phyloP scores from a whole-genome alignment of 2,797 vertebrate species.

The Botia almorhae region DNA sequence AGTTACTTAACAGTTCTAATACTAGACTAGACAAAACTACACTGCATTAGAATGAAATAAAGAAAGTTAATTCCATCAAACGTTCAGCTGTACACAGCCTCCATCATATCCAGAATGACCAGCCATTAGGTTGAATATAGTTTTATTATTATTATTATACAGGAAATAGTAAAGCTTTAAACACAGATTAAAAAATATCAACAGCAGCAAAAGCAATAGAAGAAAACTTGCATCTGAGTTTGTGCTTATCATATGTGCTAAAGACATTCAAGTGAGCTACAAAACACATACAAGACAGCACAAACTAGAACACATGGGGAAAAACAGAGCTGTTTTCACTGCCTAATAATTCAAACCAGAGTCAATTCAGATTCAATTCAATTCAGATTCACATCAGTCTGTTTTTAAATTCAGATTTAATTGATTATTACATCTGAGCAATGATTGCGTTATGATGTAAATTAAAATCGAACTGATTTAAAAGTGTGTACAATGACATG shows the following conservation, averaged over 20 bases:
- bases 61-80: not conserved
- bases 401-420: no score
- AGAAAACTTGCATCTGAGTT: constrained; percentile 60
- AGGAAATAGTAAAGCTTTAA: constrained; percentile 73
- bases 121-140: constrained; percentile 17
- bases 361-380: no score
- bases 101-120: not conserved
- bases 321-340: no score
- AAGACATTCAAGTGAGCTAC: constrained; percentile 51
- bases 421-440: no score
- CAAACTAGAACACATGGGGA: not conserved
- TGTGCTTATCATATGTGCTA: constrained; percentile 71
- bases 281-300: constrained; percentile 57
- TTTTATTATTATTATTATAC: constrained; percentile 63
- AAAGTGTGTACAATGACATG: no score
- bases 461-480: not conserved
- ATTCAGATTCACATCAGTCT: no score
- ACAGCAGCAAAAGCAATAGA: constrained; percentile 75
- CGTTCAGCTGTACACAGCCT: not conserved
- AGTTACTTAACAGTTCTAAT: no score
- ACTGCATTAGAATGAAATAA: not conserved
- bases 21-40: no score
- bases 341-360: no score
- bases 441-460: not conserved
- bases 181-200: constrained; percentile 73